Evolutionary conservation across 2,797 vertebrate genomes (phyloP), one percentile per base, ranked within the genome.

Genomic region (Ambastaia sidthimunki): DNA sequence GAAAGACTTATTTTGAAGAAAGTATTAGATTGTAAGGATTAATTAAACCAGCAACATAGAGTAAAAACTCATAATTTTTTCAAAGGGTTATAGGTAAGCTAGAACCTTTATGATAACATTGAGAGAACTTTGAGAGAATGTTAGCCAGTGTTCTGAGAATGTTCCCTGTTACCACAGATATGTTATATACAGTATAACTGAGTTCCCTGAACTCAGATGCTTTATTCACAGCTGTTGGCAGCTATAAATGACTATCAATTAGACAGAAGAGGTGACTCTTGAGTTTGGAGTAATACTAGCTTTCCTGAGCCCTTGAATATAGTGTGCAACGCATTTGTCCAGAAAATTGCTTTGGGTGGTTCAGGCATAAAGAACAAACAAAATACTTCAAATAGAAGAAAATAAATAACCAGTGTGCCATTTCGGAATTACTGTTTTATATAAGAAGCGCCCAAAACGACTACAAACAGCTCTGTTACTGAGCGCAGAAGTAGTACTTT

Each of bases 371-470:
- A 48, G 15, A 74, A 50, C 65, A 69, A 63, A 77, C 28, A 74
- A 68, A 63, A 75, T 70, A 41, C 37, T 52, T 71, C 18, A 34
- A 70, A 11, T 23, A 25, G 57, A 68, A 68, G 37, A 44, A 37
- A 73, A 76, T 65, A 80, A 59, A 68, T 66, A 70, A 82, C n/a
- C 69, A 60, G n/a, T 6, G 82, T 70, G 82, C 70, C 65, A 66
- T n/a, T 83, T 70, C 66, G 25, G 52, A 16, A 41, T 50, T 12
- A 13, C 9, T 47, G 47, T 54, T 31, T 50, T 83, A 37, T 79
- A 44, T 16, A 48, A 28, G 63, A 71, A 75, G 55, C 66, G 1
- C 18, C 23, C 25, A 3, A 41, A 78, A 81, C 52, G 13, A 72
- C 72, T 44, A 60, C 57, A 21, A 76, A 71, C 47, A 76, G 71